Evolutionary conservation across 2,113 vertebrate species (phyloP).

Genomic region (Garra rufa): DNA sequence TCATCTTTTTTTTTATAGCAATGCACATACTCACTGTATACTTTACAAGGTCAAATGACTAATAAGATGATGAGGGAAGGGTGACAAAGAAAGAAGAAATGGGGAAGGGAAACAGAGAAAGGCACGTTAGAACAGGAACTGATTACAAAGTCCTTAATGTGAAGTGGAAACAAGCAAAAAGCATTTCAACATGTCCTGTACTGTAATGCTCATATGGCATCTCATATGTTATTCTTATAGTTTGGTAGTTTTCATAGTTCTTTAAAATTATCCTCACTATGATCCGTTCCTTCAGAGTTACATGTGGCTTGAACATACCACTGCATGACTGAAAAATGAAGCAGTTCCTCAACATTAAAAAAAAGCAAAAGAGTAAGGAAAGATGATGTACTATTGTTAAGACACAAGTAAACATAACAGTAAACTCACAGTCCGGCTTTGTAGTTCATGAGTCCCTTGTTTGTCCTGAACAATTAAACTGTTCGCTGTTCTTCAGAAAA

Average conservation of each 20-base stretch:
- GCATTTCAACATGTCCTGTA: conserved; percentile 68
- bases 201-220: conserved; percentile 40
- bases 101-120: conserved; percentile 52
- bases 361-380: too few relatives aligned
- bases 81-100: conserved; percentile 11
- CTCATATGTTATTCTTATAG: conserved; percentile 54
- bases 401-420: too few relatives aligned
- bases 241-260: conserved; percentile 73
- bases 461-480: too few relatives aligned
- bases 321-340: conserved; percentile 63
- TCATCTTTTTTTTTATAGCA: conserved; percentile 63
- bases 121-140: conserved; percentile 59
- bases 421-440: too few relatives aligned
- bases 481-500: too few relatives aligned
- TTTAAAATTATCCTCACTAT: conserved; percentile 81
- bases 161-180: conserved; percentile 68
- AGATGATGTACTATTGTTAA: too few relatives aligned
- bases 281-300: conserved; percentile 84
- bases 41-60: conserved; percentile 18
- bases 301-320: conserved; percentile 88
- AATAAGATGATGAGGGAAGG: conserved; percentile 40
- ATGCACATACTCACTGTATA: conserved; percentile 44
- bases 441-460: too few relatives aligned
- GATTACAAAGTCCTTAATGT: conserved; percentile 65
- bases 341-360: too few relatives aligned